A percentile compares a stretch with the other conserved stretches of the same genome.
These are phyloP conservation scores for Casuarius casuarius DNA, from an alignment of 2,113 vertebrate species.

Conservation along the genomic window DNA sequence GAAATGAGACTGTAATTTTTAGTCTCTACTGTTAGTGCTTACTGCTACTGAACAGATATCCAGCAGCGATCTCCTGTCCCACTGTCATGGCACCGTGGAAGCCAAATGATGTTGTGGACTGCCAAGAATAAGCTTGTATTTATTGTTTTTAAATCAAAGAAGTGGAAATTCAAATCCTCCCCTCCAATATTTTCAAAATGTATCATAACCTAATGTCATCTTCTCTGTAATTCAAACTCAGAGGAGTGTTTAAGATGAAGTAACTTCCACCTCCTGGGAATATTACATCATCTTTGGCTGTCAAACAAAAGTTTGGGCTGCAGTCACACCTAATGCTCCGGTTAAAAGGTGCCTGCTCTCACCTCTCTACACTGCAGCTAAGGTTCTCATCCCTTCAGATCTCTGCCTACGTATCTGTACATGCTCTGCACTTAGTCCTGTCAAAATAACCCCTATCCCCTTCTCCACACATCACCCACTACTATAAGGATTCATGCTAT, in stretches of 20 bases:
- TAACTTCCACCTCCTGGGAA: background rate
- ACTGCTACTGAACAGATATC: background rate
- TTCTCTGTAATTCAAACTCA: constrained; percentile 6
- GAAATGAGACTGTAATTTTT: background rate
- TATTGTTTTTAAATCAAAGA: constrained; percentile 15
- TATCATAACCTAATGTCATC: background rate
- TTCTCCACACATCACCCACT: background rate
- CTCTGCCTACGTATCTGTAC: background rate
- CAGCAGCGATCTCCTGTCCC: background rate
- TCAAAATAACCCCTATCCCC: background rate
- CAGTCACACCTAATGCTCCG: background rate
- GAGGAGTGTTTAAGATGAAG: constrained; percentile 8
- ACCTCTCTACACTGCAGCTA: background rate
- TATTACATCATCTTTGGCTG: constrained; percentile 4
- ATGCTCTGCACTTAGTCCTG: background rate
- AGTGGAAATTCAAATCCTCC: background rate
- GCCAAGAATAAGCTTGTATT: background rate
- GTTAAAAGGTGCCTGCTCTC: background rate
- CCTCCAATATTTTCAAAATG: background rate
- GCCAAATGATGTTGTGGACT: background rate
- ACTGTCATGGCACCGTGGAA: background rate
- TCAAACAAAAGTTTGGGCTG: background rate
- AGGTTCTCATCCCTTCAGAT: background rate
- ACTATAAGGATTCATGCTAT: background rate
- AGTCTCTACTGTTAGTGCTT: background rate